Conservation (phyloP, 2,888 invertebrate species). For the Pecten maximus region DNA sequence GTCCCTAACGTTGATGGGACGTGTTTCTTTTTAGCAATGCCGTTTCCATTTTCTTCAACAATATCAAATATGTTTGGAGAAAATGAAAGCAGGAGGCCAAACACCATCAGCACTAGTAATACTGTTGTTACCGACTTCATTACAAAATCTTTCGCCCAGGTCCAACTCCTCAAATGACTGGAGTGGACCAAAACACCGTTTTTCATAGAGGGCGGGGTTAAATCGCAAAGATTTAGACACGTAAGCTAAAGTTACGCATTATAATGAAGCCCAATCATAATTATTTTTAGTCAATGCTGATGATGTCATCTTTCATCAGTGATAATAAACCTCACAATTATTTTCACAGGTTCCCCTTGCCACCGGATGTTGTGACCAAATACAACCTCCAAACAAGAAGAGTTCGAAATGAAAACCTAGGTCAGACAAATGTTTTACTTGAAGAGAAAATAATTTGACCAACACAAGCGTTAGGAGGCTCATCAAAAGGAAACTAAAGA, state of each 20-base stretch:
- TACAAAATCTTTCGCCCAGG: neutral
- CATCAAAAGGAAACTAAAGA: neutral
- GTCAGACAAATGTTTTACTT: neutral
- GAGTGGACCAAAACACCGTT: neutral
- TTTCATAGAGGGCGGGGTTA: neutral
- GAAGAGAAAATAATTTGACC: neutral
- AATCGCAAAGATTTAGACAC: neutral
- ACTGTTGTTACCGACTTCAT: conserved; percentile 13
- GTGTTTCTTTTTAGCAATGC: neutral
- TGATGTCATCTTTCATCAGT: conserved; percentile 16
- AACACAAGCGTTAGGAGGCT: neutral
- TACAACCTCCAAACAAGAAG: neutral
- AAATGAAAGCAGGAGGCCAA: conserved; percentile 8
- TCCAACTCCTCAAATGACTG: neutral
- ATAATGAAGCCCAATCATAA: neutral
- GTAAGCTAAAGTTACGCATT: neutral
- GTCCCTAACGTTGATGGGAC: neutral
- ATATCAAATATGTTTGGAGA: conserved; percentile 1
- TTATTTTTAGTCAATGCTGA: neutral
- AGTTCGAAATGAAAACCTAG: neutral
- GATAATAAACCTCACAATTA: neutral
- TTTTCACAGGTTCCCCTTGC: neutral
- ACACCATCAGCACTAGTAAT: neutral
- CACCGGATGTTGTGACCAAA: neutral
- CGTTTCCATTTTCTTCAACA: neutral